A percentile compares a stretch with the other conserved stretches of the same genome.
phyloP scores from a whole-genome alignment of 2,888 invertebrate genomes.

The Dexiosoma caninum region DNA sequence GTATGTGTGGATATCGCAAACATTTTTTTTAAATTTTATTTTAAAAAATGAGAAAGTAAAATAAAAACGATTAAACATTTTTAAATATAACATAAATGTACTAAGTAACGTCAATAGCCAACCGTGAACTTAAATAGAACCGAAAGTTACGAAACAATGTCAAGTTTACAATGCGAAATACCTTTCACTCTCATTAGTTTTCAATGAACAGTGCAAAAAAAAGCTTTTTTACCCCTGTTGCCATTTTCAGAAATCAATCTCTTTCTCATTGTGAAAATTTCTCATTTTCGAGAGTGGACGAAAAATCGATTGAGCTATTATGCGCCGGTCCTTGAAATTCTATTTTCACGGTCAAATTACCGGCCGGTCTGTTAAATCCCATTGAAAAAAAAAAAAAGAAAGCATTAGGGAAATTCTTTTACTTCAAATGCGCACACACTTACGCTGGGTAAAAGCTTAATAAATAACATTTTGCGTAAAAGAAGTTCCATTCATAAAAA shows the following conservation, averaged over 20 bases:
- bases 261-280: not conserved
- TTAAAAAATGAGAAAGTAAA: too few relatives aligned
- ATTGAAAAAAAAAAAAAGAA: too few relatives aligned
- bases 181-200: constrained; percentile 56
- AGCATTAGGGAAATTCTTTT: not conserved
- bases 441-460: not conserved
- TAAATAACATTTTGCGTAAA: constrained; percentile 66
- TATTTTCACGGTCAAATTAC: constrained; percentile 40
- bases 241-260: not conserved
- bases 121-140: constrained; percentile 51
- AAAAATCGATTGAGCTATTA: constrained; percentile 66
- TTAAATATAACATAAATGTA: not conserved
- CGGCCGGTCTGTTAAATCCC: constrained; percentile 42
- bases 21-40: too few relatives aligned
- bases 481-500: constrained; percentile 65
- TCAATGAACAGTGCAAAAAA: not conserved
- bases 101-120: constrained; percentile 57
- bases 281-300: constrained; percentile 45
- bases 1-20: constrained; percentile 9
- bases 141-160: constrained; percentile 42
- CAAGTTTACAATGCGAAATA: constrained; percentile 51
- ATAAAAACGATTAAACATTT: not conserved
- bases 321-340: constrained; percentile 58
- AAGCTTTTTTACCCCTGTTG: constrained; percentile 44
- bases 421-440: constrained; percentile 15